Base-by-base conservation (phyloP, 2,888 invertebrate species). In the Lycocerus yunnanus region DNA sequence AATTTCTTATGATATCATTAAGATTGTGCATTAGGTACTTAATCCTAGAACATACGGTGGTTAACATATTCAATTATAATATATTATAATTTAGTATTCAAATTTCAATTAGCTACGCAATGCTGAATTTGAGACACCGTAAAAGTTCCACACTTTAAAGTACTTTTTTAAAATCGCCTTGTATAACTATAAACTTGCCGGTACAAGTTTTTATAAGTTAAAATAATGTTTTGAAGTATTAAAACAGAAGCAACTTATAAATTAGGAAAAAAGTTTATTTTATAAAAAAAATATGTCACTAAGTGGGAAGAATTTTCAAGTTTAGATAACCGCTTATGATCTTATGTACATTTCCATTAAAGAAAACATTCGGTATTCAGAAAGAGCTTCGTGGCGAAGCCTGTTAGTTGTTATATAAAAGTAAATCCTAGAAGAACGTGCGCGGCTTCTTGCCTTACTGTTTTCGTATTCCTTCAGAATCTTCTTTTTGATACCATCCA, bases 351-450 rank as follows among this genome's bases (percentile, higher is more conserved):
- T 85, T 85, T 85, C 84, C 85, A 85, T 85, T 85, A 85, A 84
- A 81, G 82, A 80, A 82, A 83, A 83, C 82, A 83, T 84, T 85
- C 84, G 83, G 84, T 85, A 85, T 85, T 84, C 85, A 82, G 79
- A 77, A 80, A 81, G 82, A 82, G 84, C 84, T 82, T 84, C 84
- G 83, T 81, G 84, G 82, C 83, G 82, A 82, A 83, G 83, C 84
- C 85, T 84, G 85, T 85, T 85, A 85, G 85, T 85, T 86, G 85
- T 86, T 85, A 84, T 85, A 86, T 85, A 85, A 85, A 86, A 85
- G 85, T 84, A 86, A 85, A 85, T 86, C 86, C 85, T 83, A 80
- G 80, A 79, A 82, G 82, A 80, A 85, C 85, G 85, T 85, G 85
- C 83, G 77, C 78, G 77, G 83, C 84, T 83, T 84, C 80, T 78